Evolutionary conservation across 2,113 vertebrate species (phyloP).

Genomic region (Caloenas nicobarica): DNA sequence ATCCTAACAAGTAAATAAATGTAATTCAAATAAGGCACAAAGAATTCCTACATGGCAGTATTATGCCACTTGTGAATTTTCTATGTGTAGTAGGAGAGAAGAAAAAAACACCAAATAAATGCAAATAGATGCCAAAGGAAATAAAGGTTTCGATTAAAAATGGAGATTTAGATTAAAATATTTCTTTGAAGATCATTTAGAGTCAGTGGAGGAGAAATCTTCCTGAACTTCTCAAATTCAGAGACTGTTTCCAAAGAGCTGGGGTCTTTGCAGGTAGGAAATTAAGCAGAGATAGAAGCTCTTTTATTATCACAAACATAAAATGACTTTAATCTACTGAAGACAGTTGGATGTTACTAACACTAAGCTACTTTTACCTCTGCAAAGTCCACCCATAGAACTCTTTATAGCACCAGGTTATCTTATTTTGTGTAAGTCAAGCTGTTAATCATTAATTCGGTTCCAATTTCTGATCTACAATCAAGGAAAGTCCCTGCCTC

Average conservation of each 20-base stretch:
- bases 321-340: not conserved
- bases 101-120: not conserved
- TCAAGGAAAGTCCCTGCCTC: not conserved
- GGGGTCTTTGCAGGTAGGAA: not conserved
- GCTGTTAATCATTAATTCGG: not conserved
- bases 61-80: not conserved
- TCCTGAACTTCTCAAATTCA: not conserved
- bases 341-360: not conserved
- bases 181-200: not conserved
- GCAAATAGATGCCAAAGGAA: not conserved
- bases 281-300: not conserved
- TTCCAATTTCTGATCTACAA: accelerated
- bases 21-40: not conserved
- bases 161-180: not conserved
- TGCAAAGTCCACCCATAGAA: not conserved
- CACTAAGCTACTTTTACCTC: not conserved
- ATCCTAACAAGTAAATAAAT: slow-evolving; percentile 21
- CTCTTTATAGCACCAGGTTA: not conserved
- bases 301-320: not conserved
- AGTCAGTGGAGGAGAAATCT: not conserved
- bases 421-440: not conserved
- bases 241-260: not conserved
- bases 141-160: not conserved
- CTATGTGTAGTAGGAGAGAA: not conserved
- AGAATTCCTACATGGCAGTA: not conserved